Conservation (phyloP, 2,113 vertebrate genomes). For the Lophotis ruficrista region DNA sequence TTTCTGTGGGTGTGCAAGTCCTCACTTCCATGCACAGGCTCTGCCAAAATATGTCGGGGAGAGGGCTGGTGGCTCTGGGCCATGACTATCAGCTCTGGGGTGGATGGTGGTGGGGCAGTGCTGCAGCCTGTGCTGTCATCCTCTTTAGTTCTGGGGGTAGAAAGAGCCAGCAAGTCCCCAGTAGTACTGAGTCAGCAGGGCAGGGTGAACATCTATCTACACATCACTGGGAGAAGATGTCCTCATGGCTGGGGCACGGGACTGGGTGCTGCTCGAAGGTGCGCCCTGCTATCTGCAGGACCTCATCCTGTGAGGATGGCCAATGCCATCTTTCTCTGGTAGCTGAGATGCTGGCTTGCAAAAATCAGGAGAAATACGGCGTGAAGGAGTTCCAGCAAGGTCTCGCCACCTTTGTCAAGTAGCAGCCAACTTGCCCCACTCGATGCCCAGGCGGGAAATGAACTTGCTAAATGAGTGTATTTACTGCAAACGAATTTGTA, state of each 20-base stretch:
- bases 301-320: background rate
- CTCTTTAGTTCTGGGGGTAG: background rate
- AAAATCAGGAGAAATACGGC: background rate
- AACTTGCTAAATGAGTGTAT: slow-evolving; percentile 26
- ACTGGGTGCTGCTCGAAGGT: background rate
- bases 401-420: background rate
- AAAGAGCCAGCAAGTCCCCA: background rate
- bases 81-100: background rate
- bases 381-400: background rate
- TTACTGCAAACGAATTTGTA: slow-evolving; percentile 43
- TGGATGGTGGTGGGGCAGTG: background rate
- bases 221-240: background rate
- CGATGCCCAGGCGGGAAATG: background rate
- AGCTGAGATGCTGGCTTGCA: background rate
- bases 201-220: background rate
- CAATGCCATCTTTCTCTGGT: accelerated
- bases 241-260: accelerated
- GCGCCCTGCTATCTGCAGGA: accelerated
- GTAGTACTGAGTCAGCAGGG: accelerated
- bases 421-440: background rate
- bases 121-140: background rate
- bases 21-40: background rate
- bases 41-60: background rate
- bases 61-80: background rate
- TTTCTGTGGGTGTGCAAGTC: background rate